phyloP scores from a whole-genome alignment of 2,888 invertebrate species.

The Thereva unica region DNA sequence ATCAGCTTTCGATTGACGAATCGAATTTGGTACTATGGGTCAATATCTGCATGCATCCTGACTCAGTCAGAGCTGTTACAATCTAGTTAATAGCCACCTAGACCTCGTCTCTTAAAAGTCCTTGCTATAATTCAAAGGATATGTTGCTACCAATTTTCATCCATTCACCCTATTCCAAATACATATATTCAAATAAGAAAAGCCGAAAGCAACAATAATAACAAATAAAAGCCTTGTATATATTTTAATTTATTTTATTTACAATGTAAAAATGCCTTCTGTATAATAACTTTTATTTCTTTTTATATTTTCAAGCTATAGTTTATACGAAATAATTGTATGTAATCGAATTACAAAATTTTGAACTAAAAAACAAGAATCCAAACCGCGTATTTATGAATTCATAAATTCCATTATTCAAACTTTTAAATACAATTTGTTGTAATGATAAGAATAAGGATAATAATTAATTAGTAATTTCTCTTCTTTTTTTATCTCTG shows the following conservation, averaged over 20 bases:
- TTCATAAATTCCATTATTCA: constrained; percentile 8
- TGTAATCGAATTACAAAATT: constrained; percentile 1
- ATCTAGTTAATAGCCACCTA: no score
- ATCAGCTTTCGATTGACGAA: no score
- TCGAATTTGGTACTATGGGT: no score
- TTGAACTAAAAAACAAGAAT: constrained; percentile 6
- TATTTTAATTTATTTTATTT: constrained; percentile 19
- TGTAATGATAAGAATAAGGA: background rate
- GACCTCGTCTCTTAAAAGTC: no score
- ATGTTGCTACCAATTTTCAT: no score
- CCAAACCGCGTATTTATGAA: background rate
- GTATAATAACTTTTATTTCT: constrained; percentile 10
- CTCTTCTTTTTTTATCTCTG: background rate
- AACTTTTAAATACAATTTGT: constrained; percentile 1
- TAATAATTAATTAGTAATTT: background rate
- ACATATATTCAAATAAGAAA: background rate
- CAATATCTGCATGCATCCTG: no score
- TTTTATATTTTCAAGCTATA: constrained; percentile 8
- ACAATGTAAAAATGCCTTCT: constrained; percentile 29
- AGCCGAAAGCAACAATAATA: background rate
- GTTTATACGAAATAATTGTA: constrained; percentile 5
- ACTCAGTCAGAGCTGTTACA: no score
- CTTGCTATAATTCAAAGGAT: no score
- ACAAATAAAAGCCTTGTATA: background rate
- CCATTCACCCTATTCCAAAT: background rate